Evolutionary conservation across 2,113 vertebrate genomes (phyloP), one percentile per base, ranked within the genome.

Genomic region (Cynopterus brachyotis): DNA sequence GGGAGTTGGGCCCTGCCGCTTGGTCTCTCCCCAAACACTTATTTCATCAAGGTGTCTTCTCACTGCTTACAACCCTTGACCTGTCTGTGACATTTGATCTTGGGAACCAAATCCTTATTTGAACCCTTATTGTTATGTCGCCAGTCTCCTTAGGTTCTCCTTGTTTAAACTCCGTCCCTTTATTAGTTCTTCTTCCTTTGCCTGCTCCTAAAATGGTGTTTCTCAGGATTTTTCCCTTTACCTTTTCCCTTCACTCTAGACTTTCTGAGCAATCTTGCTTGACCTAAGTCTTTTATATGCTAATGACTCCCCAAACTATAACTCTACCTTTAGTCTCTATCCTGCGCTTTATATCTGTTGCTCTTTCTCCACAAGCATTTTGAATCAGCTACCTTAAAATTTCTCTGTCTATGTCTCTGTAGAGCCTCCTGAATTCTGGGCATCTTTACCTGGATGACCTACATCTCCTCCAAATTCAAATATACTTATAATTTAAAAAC

Each of bases 291-390:
- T 79, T 57, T 78, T 53, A 60, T 80, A 93, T 30, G 47, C n/a
- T 60, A 57, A 67, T 76, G 10, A 86, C 24, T 90, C 53, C 19
- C 15, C n/a, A 60, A 60, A 69, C 11, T 67, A 10, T 66, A 75
- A 69, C 3, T 73, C 26, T 67, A 6, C 28, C 37, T 94, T 94
- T 60, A 9, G 20, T 81, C 30, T 83, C 67, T 73, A 16, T 89
- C 28, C 59, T 80, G 66, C 57, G 45, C 24, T 73, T 82, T 83
- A 9, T 70, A 15, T 69, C 3, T 60, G 4, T 67, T 92, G 20
- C 26, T 92, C 3, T 89, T 87, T 90, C 85, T 96, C 47, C 69
- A 57, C 3, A 28, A 57, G 28, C n/a, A 82, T 95, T 97, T 86
- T 57, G 32, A 82, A 42, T 86, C 57, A 72, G 67, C 50, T 89